A percentile compares a stretch with the other conserved stretches of the same genome.
phyloP scores from a whole-genome alignment of 2,797 vertebrate genomes.

The Acanthurus leucopareius region DNA sequence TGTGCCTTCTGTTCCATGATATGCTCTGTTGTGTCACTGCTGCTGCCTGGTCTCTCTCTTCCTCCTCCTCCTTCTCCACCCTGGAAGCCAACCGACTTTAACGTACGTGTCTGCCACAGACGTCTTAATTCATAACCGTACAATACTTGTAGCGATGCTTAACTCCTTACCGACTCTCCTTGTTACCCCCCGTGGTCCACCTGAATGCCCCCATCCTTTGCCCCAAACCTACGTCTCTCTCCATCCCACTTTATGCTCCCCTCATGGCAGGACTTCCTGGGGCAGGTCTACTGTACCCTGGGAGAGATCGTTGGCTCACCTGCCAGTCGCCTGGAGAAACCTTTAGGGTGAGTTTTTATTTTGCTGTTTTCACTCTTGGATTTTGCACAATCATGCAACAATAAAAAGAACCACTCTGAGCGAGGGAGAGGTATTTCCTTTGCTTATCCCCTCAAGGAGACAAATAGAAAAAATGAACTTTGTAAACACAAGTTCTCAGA shows the following conservation, averaged over 20 bases:
- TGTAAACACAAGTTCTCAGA: slow-evolving; percentile 36
- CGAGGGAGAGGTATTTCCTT: background rate
- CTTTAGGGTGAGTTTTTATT: slow-evolving; percentile 88
- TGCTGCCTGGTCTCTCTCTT: slow-evolving; percentile 85
- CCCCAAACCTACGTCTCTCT: slow-evolving; percentile 50
- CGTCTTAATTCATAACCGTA: slow-evolving; percentile 76
- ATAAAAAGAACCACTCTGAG: background rate
- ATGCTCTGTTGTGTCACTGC: slow-evolving; percentile 88
- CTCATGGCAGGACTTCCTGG: slow-evolving; percentile 92
- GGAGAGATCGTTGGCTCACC: slow-evolving; percentile 96
- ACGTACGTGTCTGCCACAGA: slow-evolving; percentile 88
- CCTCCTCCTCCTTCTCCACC: slow-evolving; percentile 76
- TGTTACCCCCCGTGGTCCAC: slow-evolving; percentile 66
- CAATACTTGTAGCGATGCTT: slow-evolving; percentile 63
- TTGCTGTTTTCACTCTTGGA: background rate
- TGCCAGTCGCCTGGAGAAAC: slow-evolving; percentile 94
- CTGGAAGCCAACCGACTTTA: slow-evolving; percentile 88
- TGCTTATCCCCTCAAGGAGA: slow-evolving; percentile 19
- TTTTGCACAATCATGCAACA: background rate
- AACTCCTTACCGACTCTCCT: slow-evolving; percentile 73
- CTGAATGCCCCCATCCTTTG: slow-evolving; percentile 54
- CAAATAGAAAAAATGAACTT: slow-evolving; percentile 34
- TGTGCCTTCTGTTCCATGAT: slow-evolving; percentile 88
- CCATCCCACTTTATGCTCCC: slow-evolving; percentile 53
- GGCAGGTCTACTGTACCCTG: slow-evolving; percentile 94